Evolutionary conservation across 2,797 vertebrate genomes (phyloP).

Genomic region (Sandelia bainsii): DNA sequence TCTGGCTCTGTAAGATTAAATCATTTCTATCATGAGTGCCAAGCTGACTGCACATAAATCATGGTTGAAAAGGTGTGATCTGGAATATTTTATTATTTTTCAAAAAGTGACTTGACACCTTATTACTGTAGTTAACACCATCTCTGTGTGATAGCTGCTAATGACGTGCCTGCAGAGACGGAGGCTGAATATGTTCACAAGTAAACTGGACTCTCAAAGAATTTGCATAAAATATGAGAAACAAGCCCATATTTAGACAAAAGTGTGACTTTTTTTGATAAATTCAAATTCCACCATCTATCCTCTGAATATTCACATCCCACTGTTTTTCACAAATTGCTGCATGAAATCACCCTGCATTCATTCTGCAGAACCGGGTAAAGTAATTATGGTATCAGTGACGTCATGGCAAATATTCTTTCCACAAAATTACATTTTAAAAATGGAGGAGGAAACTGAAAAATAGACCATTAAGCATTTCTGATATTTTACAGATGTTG

Average conservation of each 20-base stretch:
- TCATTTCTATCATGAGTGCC: slow-evolving; percentile 5
- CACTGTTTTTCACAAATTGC: not conserved
- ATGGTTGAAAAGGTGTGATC: slow-evolving; percentile 21
- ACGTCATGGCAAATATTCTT: not conserved
- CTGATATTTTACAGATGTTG: not conserved
- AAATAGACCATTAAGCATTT: not conserved
- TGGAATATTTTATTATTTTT: slow-evolving; percentile 1
- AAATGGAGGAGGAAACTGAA: not conserved
- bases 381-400: not conserved
- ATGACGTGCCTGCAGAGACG: slow-evolving; percentile 31
- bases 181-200: slow-evolving; percentile 27
- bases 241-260: slow-evolving; percentile 8
- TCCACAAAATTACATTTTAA: not conserved
- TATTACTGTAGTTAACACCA: slow-evolving; percentile 22
- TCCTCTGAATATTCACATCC: slow-evolving; percentile 4
- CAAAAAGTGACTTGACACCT: slow-evolving; percentile 33
- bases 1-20: not conserved
- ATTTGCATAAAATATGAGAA: slow-evolving; percentile 1
- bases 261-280: slow-evolving; percentile 6
- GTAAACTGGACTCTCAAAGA: slow-evolving; percentile 3
- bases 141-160: slow-evolving; percentile 28
- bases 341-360: not conserved
- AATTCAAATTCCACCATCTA: not conserved
- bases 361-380: too few relatives aligned
- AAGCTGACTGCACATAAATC: slow-evolving; percentile 6